Percentiles rank a stretch among this genome's conserved stretches.
Evolutionary conservation across 2,888 invertebrate genomes (phyloP).

Genomic region (Athetis lepigone): DNA sequence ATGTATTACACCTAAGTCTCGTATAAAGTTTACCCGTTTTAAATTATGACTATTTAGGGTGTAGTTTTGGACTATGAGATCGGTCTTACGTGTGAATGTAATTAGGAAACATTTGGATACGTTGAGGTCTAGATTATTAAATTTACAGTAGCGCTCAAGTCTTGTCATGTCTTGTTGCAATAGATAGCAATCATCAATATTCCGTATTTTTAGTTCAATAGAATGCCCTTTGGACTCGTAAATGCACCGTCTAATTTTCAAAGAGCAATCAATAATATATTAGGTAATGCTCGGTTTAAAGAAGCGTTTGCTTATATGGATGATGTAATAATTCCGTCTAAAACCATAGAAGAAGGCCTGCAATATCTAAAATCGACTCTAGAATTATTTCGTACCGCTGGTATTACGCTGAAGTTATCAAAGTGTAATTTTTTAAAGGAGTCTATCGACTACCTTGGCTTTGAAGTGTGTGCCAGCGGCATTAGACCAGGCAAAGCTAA

Average conservation of each 20-base stretch:
- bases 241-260: constrained; percentile 25
- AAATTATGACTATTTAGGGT: too few species aligned
- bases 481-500: constrained; percentile 34
- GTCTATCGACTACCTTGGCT: constrained; percentile 30
- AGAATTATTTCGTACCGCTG: constrained; percentile 20
- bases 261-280: constrained; percentile 15
- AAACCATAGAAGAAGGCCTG: constrained; percentile 35
- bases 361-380: constrained; percentile 11
- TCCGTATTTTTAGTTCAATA: too few species aligned
- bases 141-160: too few species aligned
- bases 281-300: constrained; percentile 15
- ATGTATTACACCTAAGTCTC: too few species aligned
- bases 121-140: too few species aligned
- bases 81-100: too few species aligned
- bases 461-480: constrained; percentile 29
- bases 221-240: constrained; percentile 23
- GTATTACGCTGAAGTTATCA: constrained; percentile 26
- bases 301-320: constrained; percentile 45
- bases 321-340: constrained; percentile 38
- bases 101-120: too few species aligned
- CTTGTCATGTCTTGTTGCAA: too few species aligned
- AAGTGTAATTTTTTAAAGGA: constrained; percentile 40
- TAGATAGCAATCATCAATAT: too few species aligned
- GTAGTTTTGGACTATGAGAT: too few species aligned
- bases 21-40: too few species aligned